phyloP scores from a whole-genome alignment of 92 coral and sea anemone genomes.

The Porites divaricata region DNA sequence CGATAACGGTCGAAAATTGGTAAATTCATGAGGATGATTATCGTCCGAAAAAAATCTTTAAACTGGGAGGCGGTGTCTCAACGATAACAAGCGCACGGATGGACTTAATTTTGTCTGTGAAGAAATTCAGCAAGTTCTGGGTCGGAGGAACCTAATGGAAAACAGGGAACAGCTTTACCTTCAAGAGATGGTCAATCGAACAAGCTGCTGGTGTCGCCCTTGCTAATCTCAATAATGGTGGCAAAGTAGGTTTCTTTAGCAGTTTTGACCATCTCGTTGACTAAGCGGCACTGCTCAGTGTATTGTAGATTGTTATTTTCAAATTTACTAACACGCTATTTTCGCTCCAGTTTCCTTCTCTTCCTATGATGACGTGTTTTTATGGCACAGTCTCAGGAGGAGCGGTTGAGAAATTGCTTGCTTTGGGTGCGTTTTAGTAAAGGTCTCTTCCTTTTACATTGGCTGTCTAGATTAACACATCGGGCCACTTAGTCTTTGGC shows the following conservation, averaged over 20 bases:
- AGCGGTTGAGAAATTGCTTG: no score
- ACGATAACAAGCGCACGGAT: not conserved
- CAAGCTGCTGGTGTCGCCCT: not conserved
- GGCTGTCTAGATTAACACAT: no score
- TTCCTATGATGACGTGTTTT: no score
- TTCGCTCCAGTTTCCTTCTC: no score
- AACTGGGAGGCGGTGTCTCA: not conserved
- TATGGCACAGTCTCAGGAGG: no score
- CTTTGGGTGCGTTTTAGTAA: no score
- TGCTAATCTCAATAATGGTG: conserved; percentile 2
- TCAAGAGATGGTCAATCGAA: conserved; percentile 1
- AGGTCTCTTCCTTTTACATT: no score
- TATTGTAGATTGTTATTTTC: no score
- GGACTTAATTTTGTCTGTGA: not conserved
- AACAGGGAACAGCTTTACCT: conserved; percentile 13
- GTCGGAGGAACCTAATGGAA: not conserved
- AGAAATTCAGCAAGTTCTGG: not conserved
- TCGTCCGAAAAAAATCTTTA: not conserved
- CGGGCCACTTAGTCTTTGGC: no score
- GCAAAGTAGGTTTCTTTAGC: conserved; percentile 32
- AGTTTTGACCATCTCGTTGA: conserved; percentile 4
- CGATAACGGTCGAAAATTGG: not conserved
- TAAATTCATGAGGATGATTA: not conserved
- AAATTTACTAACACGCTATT: no score
- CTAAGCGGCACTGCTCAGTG: not conserved